Evolutionary conservation across 2,113 vertebrate genomes (phyloP).

Genomic region (Triplophysa tibetana): DNA sequence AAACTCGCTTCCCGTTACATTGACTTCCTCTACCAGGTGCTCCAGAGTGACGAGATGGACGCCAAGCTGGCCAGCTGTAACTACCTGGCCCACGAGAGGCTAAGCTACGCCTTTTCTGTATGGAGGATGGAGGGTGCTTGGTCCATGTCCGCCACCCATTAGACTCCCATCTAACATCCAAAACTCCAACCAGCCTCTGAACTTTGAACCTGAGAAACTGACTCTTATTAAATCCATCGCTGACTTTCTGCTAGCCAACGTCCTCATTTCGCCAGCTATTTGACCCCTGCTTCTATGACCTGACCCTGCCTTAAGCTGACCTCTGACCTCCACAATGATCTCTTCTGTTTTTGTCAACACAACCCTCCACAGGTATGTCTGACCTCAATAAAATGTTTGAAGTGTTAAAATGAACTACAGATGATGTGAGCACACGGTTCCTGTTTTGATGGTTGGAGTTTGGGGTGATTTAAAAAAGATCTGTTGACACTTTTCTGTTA

Average conservation of each 20-base stretch:
- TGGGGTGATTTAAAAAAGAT: not conserved
- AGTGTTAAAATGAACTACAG: not conserved
- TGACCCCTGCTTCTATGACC: slow-evolving; percentile 32
- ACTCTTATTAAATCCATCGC: slow-evolving; percentile 20
- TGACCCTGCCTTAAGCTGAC: slow-evolving; percentile 38
- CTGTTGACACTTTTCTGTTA: not conserved
- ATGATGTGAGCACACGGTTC: not conserved
- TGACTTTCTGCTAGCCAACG: slow-evolving; percentile 8
- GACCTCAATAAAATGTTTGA: not conserved
- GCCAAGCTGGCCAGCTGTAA: slow-evolving; percentile 82
- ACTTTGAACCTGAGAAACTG: slow-evolving; percentile 25
- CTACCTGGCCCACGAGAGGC: slow-evolving; percentile 86
- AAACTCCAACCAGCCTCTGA: slow-evolving; percentile 16
- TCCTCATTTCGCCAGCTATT: not conserved
- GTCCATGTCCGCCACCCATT: slow-evolving; percentile 87
- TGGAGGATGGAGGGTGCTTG: slow-evolving; percentile 95
- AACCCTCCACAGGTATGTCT: slow-evolving; percentile 40
- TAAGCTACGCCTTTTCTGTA: slow-evolving; percentile 90
- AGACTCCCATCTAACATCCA: slow-evolving; percentile 45
- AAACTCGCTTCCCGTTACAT: slow-evolving; percentile 89
- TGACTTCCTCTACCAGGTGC: slow-evolving; percentile 89
- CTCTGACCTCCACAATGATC: slow-evolving; percentile 13
- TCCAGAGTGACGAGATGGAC: slow-evolving; percentile 86
- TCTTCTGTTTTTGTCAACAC: slow-evolving; percentile 7
- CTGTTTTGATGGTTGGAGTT: not conserved